Evolutionary conservation across 2,113 vertebrate species (phyloP).

Genomic region (Eptesicus fuscus): DNA sequence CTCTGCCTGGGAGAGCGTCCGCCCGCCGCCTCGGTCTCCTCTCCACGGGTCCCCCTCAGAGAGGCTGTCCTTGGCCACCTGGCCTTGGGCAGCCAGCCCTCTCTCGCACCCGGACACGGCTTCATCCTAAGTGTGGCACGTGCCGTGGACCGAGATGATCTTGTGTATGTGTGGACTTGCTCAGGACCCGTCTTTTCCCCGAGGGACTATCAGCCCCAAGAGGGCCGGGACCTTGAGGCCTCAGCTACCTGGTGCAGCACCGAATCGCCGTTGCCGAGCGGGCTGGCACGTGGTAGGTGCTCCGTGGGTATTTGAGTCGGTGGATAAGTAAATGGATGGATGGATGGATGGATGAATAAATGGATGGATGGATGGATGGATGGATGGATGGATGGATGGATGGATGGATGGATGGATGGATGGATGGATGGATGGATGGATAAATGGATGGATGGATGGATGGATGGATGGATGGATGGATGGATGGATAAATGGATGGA

Average conservation of each 20-base stretch:
- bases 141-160: not conserved
- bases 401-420: not conserved
- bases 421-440: not conserved
- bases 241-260: rapidly evolving
- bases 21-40: rapidly evolving
- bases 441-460: not conserved
- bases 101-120: rapidly evolving
- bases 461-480: not conserved
- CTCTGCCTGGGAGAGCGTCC: not conserved
- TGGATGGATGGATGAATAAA: too few relatives aligned
- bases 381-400: too few relatives aligned
- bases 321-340: too few relatives aligned
- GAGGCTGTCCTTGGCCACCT: not conserved
- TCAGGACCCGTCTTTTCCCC: not conserved
- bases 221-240: not conserved
- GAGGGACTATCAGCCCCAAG: not conserved
- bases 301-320: not conserved
- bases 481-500: not conserved
- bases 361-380: not conserved
- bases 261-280: not conserved
- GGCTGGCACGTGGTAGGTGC: not conserved
- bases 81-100: not conserved
- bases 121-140: not conserved
- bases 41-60: not conserved
- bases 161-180: not conserved